Conservation (phyloP, 23 tunicate genomes). For the Styela clava region DNA sequence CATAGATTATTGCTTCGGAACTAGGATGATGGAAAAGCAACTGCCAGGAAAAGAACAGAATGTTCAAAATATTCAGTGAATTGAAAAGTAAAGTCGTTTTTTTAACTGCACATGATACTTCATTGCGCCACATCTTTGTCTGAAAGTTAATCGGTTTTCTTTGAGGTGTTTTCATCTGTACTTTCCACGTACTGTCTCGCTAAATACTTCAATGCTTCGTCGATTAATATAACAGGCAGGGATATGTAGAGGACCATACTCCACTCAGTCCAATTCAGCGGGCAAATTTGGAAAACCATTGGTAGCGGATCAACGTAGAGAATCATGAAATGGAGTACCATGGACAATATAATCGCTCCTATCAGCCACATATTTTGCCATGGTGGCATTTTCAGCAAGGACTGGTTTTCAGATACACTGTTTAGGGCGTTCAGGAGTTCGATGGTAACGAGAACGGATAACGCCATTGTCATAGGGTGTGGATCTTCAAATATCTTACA, state of each 20-base stretch:
- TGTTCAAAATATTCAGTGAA: no score
- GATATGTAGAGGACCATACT: slow-evolving; percentile 34
- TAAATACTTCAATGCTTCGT: slow-evolving; percentile 34
- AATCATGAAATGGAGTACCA: slow-evolving; percentile 38
- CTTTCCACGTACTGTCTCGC: slow-evolving; percentile 42
- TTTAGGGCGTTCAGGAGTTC: slow-evolving; percentile 47
- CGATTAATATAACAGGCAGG: slow-evolving; percentile 43
- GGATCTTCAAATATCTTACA: slow-evolving; percentile 49
- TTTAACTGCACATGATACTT: no score
- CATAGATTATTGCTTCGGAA: no score
- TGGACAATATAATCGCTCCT: slow-evolving; percentile 33
- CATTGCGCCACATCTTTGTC: no score
- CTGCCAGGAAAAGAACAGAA: no score
- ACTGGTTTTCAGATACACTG: slow-evolving; percentile 46
- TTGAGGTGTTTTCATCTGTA: neutral
- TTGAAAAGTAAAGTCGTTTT: no score
- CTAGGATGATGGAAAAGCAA: no score
- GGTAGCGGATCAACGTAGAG: slow-evolving; percentile 61
- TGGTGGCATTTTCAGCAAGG: slow-evolving; percentile 39
- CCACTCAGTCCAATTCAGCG: slow-evolving; percentile 35
- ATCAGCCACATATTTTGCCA: slow-evolving; percentile 52
- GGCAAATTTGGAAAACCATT: slow-evolving; percentile 49
- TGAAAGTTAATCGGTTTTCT: slow-evolving; percentile 7
- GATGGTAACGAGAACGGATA: slow-evolving; percentile 41
- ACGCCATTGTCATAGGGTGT: slow-evolving; percentile 48